phyloP scores from a whole-genome alignment of 2,113 vertebrate species.

The Ellobius talpinus region DNA sequence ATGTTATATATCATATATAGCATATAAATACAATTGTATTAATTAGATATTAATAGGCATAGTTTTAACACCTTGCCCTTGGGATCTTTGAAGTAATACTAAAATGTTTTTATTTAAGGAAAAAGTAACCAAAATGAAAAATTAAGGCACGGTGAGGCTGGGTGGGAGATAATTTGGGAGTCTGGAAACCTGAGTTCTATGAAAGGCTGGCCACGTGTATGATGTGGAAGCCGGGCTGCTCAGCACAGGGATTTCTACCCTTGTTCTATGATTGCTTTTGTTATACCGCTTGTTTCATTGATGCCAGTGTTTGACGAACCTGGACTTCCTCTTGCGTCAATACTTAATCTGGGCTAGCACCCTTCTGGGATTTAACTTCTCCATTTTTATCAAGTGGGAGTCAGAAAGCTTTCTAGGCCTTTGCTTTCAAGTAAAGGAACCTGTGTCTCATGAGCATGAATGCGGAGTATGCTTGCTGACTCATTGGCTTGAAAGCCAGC shows the following conservation, averaged over 20 bases:
- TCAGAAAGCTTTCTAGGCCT: neutral
- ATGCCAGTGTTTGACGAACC: neutral
- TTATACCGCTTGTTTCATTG: neutral
- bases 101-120: slow-evolving; percentile 2
- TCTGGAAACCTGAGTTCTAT: neutral
- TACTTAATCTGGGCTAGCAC: neutral
- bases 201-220: neutral
- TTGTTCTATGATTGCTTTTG: neutral
- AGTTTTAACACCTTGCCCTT: neutral
- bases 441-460: too few species aligned
- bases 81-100: slow-evolving; percentile 8
- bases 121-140: neutral
- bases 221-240: too few species aligned
- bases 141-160: neutral
- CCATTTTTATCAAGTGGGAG: neutral
- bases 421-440: neutral
- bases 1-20: too few species aligned
- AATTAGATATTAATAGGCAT: neutral
- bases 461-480: neutral
- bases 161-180: neutral
- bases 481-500: neutral
- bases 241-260: neutral
- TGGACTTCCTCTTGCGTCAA: neutral
- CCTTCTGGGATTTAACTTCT: neutral
- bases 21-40: too few species aligned